Conservation (phyloP, 2,888 invertebrate genomes). For the Clunio marinus region DNA sequence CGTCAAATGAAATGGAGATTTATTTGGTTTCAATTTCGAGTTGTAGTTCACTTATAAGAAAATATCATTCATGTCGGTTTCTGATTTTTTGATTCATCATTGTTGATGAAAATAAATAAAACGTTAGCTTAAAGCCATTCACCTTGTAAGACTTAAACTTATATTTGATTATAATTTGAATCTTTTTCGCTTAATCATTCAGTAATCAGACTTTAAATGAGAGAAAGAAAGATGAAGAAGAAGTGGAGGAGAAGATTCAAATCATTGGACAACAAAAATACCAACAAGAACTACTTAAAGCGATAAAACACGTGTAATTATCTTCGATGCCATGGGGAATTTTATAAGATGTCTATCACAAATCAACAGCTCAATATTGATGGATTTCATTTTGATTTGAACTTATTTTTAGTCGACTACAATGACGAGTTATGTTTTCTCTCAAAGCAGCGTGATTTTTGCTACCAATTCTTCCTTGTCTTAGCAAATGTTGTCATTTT, state of each 20-base stretch:
- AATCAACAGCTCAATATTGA: not conserved
- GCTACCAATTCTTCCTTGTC: too few relatives aligned
- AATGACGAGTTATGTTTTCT: too few relatives aligned
- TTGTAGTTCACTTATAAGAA: too few relatives aligned
- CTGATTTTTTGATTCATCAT: not conserved
- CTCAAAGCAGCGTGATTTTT: too few relatives aligned
- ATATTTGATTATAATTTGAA: not conserved
- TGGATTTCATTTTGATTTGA: constrained; percentile 1
- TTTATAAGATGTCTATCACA: not conserved
- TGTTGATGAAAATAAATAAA: not conserved
- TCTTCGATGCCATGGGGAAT: not conserved
- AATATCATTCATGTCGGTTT: too few relatives aligned
- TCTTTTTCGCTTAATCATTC: constrained; percentile 27
- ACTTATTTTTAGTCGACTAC: not conserved
- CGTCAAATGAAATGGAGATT: too few relatives aligned
- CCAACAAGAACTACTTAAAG: constrained; percentile 28
- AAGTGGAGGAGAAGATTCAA: constrained; percentile 18
- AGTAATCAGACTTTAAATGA: constrained; percentile 29
- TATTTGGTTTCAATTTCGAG: too few relatives aligned
- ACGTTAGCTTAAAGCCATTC: not conserved
- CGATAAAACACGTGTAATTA: constrained; percentile 33
- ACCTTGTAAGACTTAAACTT: too few relatives aligned
- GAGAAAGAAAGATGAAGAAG: constrained; percentile 13
- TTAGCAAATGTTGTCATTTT: too few relatives aligned
- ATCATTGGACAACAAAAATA: constrained; percentile 22